phyloP scores from a whole-genome alignment of 2,888 invertebrate genomes.

The Cephus nigrinus region DNA sequence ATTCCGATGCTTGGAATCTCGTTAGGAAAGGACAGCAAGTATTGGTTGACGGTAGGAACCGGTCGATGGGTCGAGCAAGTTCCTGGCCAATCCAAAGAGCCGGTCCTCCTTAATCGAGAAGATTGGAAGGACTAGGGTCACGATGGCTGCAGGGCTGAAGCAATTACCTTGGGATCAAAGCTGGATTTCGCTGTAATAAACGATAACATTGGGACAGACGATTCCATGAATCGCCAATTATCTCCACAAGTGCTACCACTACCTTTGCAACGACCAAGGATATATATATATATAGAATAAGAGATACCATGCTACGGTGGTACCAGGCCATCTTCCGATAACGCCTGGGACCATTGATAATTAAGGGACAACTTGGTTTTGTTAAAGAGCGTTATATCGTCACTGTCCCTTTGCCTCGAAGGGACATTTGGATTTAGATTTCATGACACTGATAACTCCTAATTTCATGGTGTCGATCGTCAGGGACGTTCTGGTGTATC shows the following conservation, averaged over 20 bases:
- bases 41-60: not conserved
- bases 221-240: constrained; percentile 26
- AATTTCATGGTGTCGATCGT: too few relatives aligned
- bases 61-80: not conserved
- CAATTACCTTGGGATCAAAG: constrained; percentile 16
- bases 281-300: too few relatives aligned
- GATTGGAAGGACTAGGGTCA: not conserved
- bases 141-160: not conserved
- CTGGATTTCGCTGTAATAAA: constrained; percentile 11
- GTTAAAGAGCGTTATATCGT: too few relatives aligned
- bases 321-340: too few relatives aligned
- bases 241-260: not conserved
- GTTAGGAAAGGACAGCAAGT: not conserved
- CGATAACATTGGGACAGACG: constrained; percentile 13
- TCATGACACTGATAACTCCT: too few relatives aligned
- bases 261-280: too few relatives aligned
- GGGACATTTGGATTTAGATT: too few relatives aligned
- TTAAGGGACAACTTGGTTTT: too few relatives aligned
- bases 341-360: too few relatives aligned
- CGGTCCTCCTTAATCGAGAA: not conserved
- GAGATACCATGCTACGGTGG: too few relatives aligned
- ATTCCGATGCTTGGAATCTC: not conserved
- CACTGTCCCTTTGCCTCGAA: too few relatives aligned
- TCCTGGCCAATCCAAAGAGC: not conserved
- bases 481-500: too few relatives aligned